Evolutionary conservation across 2,113 vertebrate genomes (phyloP), one percentile per base, ranked within the genome.

Genomic region (Vimba vimba): DNA sequence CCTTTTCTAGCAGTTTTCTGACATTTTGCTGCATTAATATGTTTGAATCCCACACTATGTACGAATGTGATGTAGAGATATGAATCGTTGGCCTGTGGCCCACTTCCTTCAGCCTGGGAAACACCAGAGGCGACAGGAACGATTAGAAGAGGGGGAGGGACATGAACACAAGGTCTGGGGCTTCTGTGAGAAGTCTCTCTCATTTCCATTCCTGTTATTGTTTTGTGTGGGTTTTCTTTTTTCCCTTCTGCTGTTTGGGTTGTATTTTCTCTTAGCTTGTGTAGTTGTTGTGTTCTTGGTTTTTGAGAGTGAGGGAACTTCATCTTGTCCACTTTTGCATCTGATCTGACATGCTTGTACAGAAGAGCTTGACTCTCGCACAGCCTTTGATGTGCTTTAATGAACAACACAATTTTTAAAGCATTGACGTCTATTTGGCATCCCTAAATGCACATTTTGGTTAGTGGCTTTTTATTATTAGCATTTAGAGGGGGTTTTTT

Each of bases 201-300:
- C 76, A 86, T 82, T 85, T 68, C 64, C 79, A 80, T 68, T 84
- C 66, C 47, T 78, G 79, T 55, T 86, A 30, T 80, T 85, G 77
- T 87, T 89, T 80, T 76, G 36, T 76, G 36, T 75, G 76, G 68
- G 36, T 81, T 83, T 75, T 82, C 50, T 52, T 52, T 52, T 52
- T 17, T 1, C 4, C 21, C 60, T 69, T 25, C 23, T 23, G 45
- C 30, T 86, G 74, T 50, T 45, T 30, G 52, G 27, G 36, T 43
- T 71, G 19, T 69, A 21, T 69, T 57, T 57, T 57, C 55, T 55
- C 7, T 69, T 69, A 69, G 30, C 33, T 69, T 39, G 68, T 39
- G 68, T 23, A 43, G 21, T 71, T 21, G 21, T 39, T 23, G 21
- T 43, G 36, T n/a, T 23, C 21, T 10, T 43, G 36, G 21, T 43